Base-by-base conservation (phyloP, 2,797 vertebrate species). In the Hirundo rustica region DNA sequence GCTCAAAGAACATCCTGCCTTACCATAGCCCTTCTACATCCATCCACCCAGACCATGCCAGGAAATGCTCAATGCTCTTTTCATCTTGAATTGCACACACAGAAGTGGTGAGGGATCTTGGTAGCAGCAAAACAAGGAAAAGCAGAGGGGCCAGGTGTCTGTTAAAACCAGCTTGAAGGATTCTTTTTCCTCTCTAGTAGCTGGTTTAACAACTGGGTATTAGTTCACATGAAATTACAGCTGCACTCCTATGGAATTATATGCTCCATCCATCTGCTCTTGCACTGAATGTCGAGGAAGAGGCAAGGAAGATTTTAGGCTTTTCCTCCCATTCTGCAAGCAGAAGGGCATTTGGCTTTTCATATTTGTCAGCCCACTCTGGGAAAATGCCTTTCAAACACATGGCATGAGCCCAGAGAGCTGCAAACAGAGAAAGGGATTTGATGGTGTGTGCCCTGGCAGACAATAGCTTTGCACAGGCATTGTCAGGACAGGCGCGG, bases 1-100 rank as follows among this genome's bases (percentile, higher is more conserved):
- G 58, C 55, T 95, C 73, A 73, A 92, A 94, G 91, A 96, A 96
- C 89, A 95, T 84, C 82, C 76, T 85, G 95, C 92, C 74, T 95
- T 85, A 79, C 95, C 89, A 81, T 60, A 55, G 85, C 64, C 87
- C 67, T 60, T 86, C 88, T 74, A 53, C 67, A 89, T 70, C 73
- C 60, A 76, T 88, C 42, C 36, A 70, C 78, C 50, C 89, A 81
- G 54, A 40, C 42, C 86, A 68, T 1, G n/a, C 74, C 77, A 85
- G 71, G 74, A 93, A 93, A 91, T 50, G 10, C 64, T 79, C 7
- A 7, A 64, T 82, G 42, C 26, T 79, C 51, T 88, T 93, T 92
- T 66, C 42, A 50, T 86, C 65, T 93, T 79, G 61, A 55, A 73
- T 62, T 76, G 55, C 40, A 61, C 45, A 7, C 25, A 70, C 11